A percentile compares a stretch with the other conserved stretches of the same genome.
phyloP scores from a whole-genome alignment of 2,797 vertebrate genomes.

The Argyrosomus regius region DNA sequence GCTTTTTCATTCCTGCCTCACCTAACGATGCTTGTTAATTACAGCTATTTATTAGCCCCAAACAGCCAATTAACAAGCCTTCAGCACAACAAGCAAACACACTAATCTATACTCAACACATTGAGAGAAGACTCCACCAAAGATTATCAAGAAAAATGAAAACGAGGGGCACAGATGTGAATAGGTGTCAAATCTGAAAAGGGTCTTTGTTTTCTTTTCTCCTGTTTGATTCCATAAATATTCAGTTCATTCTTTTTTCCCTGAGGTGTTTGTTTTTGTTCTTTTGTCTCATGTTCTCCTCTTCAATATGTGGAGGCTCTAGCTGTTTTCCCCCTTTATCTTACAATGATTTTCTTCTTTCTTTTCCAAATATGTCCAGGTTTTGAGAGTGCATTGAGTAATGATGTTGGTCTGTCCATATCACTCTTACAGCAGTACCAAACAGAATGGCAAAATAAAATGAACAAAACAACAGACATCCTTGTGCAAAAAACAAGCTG shows the following conservation, averaged over 20 bases:
- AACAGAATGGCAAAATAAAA: neutral
- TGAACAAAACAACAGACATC: conserved; percentile 2
- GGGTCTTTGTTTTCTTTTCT: conserved; percentile 56
- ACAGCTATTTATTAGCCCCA: conserved; percentile 80
- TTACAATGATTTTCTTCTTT: conserved; percentile 47
- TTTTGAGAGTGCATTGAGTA: conserved; percentile 55
- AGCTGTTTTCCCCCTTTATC: conserved; percentile 33
- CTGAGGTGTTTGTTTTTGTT: conserved; percentile 56
- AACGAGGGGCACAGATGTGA: conserved; percentile 55
- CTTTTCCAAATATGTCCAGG: conserved; percentile 48
- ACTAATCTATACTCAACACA: conserved; percentile 80
- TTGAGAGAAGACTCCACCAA: conserved; percentile 64
- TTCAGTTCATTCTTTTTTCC: conserved; percentile 50
- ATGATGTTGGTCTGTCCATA: conserved; percentile 52
- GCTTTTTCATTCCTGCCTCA: conserved; percentile 46
- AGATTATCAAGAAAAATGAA: conserved; percentile 72
- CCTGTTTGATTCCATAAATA: conserved; percentile 51
- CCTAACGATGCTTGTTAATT: conserved; percentile 76
- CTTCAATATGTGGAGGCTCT: conserved; percentile 32
- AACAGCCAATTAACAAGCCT: conserved; percentile 80
- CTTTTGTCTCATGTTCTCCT: conserved; percentile 64
- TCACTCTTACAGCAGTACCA: conserved; percentile 9
- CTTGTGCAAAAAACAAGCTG: conserved; percentile 24
- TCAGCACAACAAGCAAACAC: conserved; percentile 76
- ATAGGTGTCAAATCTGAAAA: conserved; percentile 70